Conservation (phyloP, 2,113 vertebrate species). For the Corythornis madagascariensis region DNA sequence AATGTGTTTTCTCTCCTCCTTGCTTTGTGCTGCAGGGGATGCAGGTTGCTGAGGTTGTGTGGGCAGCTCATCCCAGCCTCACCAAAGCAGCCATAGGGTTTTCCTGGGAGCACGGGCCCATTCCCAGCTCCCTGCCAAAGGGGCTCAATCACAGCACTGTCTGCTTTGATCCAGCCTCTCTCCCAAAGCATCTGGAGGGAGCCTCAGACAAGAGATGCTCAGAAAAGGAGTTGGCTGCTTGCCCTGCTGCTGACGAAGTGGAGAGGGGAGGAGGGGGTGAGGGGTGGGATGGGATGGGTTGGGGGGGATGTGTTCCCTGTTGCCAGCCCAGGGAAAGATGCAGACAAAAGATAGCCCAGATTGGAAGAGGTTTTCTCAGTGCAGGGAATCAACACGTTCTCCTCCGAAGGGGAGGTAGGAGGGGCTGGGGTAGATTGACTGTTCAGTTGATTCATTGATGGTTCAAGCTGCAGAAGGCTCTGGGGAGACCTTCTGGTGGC, state of each 20-base stretch:
- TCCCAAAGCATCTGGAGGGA: conserved; percentile 52
- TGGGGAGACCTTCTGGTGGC: too few species aligned
- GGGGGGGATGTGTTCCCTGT: not conserved
- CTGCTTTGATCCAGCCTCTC: conserved; percentile 70
- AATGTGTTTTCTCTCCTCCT: conserved; percentile 2
- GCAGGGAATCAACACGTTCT: not conserved
- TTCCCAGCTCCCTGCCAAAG: conserved; percentile 56
- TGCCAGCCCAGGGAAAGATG: not conserved
- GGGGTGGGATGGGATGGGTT: not conserved
- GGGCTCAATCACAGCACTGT: conserved; percentile 54
- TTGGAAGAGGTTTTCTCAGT: not conserved
- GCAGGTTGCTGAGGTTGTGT: not conserved
- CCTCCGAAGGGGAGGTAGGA: not conserved
- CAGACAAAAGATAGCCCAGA: not conserved
- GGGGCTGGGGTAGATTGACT: not conserved
- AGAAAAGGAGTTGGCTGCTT: conserved; percentile 70
- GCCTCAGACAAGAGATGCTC: conserved; percentile 71
- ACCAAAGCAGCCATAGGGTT: conserved; percentile 33
- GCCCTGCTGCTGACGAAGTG: conserved; percentile 48
- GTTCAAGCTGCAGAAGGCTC: too few species aligned
- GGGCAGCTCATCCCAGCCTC: not conserved
- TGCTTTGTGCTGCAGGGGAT: not conserved
- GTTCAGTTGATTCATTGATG: too few species aligned
- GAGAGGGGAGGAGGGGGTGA: not conserved
- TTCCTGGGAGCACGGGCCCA: conserved; percentile 31